phyloP scores from a whole-genome alignment of 2,888 invertebrate species.

The Hypsopygia costalis region DNA sequence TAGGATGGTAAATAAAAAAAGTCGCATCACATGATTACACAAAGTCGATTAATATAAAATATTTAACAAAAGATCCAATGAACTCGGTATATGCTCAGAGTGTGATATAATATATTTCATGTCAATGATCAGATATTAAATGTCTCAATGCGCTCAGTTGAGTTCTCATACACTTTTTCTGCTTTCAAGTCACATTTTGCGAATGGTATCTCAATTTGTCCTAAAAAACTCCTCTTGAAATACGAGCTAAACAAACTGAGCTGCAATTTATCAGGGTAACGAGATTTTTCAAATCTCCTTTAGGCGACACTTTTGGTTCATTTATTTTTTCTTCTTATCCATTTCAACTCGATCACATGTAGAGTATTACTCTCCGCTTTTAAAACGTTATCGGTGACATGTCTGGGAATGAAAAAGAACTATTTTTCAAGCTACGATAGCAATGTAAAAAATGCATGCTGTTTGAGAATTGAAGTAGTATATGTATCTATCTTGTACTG shows the following conservation, averaged over 20 bases:
- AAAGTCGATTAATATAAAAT: no score
- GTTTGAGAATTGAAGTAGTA: no score
- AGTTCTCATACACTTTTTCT: slow-evolving; percentile 1
- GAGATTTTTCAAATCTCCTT: slow-evolving; percentile 73
- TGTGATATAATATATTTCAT: no score
- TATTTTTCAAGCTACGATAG: slow-evolving; percentile 51
- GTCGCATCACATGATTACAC: no score
- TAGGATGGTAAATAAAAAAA: no score
- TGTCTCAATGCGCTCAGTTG: slow-evolving; percentile 3
- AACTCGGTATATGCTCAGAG: no score
- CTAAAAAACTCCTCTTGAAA: slow-evolving; percentile 40
- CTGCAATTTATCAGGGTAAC: slow-evolving; percentile 73
- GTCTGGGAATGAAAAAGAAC: slow-evolving; percentile 55
- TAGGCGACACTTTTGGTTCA: slow-evolving; percentile 71
- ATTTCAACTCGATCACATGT: slow-evolving; percentile 70
- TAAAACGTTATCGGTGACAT: slow-evolving; percentile 63
- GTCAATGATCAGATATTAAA: not conserved
- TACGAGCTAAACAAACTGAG: slow-evolving; percentile 57
- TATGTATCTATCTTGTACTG: no score
- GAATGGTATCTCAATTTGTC: slow-evolving; percentile 45
- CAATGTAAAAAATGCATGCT: not conserved
- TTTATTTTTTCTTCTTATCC: slow-evolving; percentile 73
- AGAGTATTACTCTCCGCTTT: slow-evolving; percentile 62
- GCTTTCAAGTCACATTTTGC: slow-evolving; percentile 9
- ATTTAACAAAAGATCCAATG: no score